Evolutionary conservation across 2,888 invertebrate species (phyloP).

Genomic region (Pardosa pseudoannulata): DNA sequence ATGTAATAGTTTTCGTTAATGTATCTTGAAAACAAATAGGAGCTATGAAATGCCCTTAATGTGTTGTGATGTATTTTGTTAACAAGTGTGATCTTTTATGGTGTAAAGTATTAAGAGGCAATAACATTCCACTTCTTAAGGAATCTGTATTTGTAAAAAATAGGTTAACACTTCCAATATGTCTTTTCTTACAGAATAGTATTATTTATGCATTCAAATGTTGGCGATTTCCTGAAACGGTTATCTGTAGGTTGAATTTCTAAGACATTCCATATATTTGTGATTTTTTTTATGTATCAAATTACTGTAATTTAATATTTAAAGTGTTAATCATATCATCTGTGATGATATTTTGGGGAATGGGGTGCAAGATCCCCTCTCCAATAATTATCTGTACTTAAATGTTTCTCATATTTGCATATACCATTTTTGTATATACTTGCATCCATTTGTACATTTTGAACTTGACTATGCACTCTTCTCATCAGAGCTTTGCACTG

Average conservation of each 20-base stretch:
- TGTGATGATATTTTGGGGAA: constrained; percentile 36
- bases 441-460: constrained; percentile 44
- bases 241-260: not conserved
- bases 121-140: not conserved
- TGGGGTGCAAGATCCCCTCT: not conserved
- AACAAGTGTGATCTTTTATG: not conserved
- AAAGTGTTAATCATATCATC: constrained; percentile 38
- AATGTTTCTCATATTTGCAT: constrained; percentile 30
- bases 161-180: not conserved
- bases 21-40: not conserved
- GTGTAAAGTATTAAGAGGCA: constrained; percentile 1
- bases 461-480: constrained; percentile 28
- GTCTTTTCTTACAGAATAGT: not conserved
- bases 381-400: constrained; percentile 28
- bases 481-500: constrained; percentile 34
- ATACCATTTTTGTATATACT: constrained; percentile 26
- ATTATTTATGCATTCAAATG: not conserved
- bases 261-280: constrained; percentile 49
- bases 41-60: not conserved
- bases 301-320: constrained; percentile 51
- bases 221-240: not conserved
- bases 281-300: constrained; percentile 26
- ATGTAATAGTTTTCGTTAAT: too few species aligned
- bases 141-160: not conserved
- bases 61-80: constrained; percentile 8